Evolutionary conservation across 2,113 vertebrate species (phyloP).

Genomic region (Zosterops pallidus): DNA sequence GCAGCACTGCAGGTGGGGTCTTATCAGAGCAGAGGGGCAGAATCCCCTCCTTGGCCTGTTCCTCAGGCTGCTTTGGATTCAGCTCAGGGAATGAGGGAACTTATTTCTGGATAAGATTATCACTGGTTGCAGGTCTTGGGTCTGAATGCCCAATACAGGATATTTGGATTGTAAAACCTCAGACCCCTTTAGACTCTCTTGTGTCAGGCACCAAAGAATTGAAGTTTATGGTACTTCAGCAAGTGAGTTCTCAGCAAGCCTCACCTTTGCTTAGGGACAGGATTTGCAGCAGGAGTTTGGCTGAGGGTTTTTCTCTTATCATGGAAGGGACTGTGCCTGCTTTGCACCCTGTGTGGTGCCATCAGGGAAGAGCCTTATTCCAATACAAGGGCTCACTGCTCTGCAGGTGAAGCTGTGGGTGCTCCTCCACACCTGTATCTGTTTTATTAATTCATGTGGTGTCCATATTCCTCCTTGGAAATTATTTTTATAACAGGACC

Average conservation of each 20-base stretch:
- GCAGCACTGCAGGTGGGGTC: not conserved
- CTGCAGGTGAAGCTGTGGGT: not conserved
- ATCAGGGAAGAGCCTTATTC: not conserved
- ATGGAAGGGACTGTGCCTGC: not conserved
- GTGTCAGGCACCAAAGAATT: not conserved
- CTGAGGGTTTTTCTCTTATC: not conserved
- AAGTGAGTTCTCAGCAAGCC: not conserved
- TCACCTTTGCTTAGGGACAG: not conserved
- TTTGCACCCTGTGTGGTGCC: not conserved
- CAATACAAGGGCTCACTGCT: fast-evolving
- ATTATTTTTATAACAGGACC: not conserved
- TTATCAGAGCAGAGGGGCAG: not conserved
- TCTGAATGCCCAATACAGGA: not conserved
- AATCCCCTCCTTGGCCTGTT: not conserved
- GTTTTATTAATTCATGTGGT: not conserved
- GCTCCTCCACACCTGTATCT: not conserved
- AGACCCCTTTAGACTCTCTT: not conserved
- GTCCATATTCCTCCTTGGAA: not conserved
- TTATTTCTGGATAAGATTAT: not conserved
- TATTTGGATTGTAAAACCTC: not conserved
- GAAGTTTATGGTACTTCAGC: not conserved
- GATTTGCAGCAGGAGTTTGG: not conserved
- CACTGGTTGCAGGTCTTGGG: not conserved
- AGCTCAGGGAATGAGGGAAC: not conserved
- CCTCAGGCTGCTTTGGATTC: not conserved